Evolutionary conservation across 2,888 invertebrate genomes (phyloP).

Genomic region (Ophion slaviceki): DNA sequence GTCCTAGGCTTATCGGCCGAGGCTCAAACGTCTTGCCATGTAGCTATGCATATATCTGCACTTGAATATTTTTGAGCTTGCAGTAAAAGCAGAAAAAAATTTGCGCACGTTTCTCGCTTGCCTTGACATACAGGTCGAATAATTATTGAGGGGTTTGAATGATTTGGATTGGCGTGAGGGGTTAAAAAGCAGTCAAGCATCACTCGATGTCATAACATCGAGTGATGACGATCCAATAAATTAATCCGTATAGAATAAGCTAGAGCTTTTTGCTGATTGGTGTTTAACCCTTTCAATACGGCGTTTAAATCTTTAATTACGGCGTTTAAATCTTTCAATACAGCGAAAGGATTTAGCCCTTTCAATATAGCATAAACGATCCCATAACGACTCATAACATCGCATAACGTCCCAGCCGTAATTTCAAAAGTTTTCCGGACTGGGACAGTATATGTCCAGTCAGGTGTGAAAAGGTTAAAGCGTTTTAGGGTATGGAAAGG

Average conservation of each 20-base stretch:
- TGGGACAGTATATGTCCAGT: too few relatives aligned
- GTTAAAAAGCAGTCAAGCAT: background rate
- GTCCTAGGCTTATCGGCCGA: background rate
- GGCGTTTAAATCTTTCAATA: too few relatives aligned
- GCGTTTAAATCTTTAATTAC: too few relatives aligned
- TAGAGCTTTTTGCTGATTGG: background rate
- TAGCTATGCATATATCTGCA: background rate
- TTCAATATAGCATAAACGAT: too few relatives aligned
- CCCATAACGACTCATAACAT: too few relatives aligned
- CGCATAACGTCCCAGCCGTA: too few relatives aligned
- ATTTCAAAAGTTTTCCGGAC: too few relatives aligned
- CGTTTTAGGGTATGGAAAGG: background rate
- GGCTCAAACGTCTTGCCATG: background rate
- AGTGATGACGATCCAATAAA: background rate
- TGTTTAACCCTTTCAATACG: background rate
- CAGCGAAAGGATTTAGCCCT: too few relatives aligned
- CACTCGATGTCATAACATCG: background rate
- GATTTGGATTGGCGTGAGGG: background rate
- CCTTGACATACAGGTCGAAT: background rate
- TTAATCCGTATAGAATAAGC: background rate
- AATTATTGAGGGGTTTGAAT: background rate
- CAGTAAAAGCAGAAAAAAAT: background rate
- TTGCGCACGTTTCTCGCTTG: background rate
- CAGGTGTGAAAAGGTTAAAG: background rate
- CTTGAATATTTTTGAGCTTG: background rate